Percentiles rank a stretch among this genome's conserved stretches.
phyloP scores from a whole-genome alignment of 2,797 vertebrate species.

The Craterocephalus amniculus region DNA sequence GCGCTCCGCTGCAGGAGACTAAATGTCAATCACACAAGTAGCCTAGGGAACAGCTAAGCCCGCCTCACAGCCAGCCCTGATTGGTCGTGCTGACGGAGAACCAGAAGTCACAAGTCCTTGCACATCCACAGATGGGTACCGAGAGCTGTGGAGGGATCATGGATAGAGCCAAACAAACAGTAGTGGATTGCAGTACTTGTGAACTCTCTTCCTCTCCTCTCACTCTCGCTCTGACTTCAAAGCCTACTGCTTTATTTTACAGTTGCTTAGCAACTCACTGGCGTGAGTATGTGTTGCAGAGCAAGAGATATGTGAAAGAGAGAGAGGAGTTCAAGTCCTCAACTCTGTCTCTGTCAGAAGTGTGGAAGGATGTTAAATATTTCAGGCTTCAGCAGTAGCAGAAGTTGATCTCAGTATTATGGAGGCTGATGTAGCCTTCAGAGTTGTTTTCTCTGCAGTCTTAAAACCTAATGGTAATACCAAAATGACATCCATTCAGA shows the following conservation, averaged over 20 bases:
- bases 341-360: slow-evolving; percentile 51
- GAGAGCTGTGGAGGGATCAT: slow-evolving; percentile 70
- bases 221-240: slow-evolving; percentile 65
- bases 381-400: slow-evolving; percentile 60
- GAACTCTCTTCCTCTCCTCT: slow-evolving; percentile 61
- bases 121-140: slow-evolving; percentile 73
- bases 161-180: slow-evolving; percentile 72
- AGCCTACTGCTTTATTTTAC: slow-evolving; percentile 83
- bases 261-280: slow-evolving; percentile 86
- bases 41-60: slow-evolving; percentile 72
- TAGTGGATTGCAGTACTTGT: slow-evolving; percentile 73
- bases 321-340: slow-evolving; percentile 77
- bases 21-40: slow-evolving; percentile 80
- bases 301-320: slow-evolving; percentile 69
- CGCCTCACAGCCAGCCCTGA: slow-evolving; percentile 52
- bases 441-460: neutral
- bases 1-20: slow-evolving; percentile 77
- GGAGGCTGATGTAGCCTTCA: slow-evolving; percentile 23
- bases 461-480: neutral
- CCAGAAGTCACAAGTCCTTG: slow-evolving; percentile 74
- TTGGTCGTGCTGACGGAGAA: slow-evolving; percentile 63
- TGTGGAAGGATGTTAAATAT: slow-evolving; percentile 70
- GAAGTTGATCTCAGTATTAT: slow-evolving; percentile 15
- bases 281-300: slow-evolving; percentile 62
- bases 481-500: neutral